Evolutionary conservation across 2,113 vertebrate genomes (phyloP), one percentile per base, ranked within the genome.

Genomic region (Oostethus manadensis): DNA sequence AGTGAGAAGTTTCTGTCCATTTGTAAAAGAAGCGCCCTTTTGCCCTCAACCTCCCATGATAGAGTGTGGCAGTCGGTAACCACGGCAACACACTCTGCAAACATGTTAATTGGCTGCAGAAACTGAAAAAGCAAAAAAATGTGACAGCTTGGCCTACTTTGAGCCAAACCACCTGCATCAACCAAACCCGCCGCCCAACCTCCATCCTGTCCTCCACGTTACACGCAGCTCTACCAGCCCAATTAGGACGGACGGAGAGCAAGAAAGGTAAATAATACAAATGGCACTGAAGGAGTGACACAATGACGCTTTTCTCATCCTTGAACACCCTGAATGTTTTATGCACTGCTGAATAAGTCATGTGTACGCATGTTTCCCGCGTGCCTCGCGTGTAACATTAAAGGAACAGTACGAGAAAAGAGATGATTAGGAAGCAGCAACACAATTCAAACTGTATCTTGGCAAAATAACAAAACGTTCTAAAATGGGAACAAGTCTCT

Each of bases 281-380:
- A 66, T 80, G 71, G 69, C 64, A 64, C 69, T 43, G 62, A 11
- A 57, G 13, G 61, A 79, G 59, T 67, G 70, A 79, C 64, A 56
- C 56, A 79, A 77, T 84, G 77, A 70, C 13, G 76, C 76, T 72
- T 79, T 77, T 83, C 71, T 73, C 73, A 79, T 79, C 81, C 76
- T 79, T 78, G 82, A 77, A 68, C 15, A 69, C 59, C 71, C 64
- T 87, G 64, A 86, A 85, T 84, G 69, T 86, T 88, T 87, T 60
- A 88, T 86, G 55, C 60, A 53, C 61, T 70, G 59, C 67, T 88
- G 70, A 85, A 86, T 87, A 82, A 86, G 57, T 87, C 64, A 86
- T 78, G 62, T 9, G 4, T 45, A 55, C 11, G 21, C 18, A 7
- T 15, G 21, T 23, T 51, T 53, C 23, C 35, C 56, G 21, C 35